Evolutionary conservation across 1,140 invertebrate genomes (phyloP), one percentile per base, ranked within the genome.

Genomic region (Gonioctena quinquepunctata): DNA sequence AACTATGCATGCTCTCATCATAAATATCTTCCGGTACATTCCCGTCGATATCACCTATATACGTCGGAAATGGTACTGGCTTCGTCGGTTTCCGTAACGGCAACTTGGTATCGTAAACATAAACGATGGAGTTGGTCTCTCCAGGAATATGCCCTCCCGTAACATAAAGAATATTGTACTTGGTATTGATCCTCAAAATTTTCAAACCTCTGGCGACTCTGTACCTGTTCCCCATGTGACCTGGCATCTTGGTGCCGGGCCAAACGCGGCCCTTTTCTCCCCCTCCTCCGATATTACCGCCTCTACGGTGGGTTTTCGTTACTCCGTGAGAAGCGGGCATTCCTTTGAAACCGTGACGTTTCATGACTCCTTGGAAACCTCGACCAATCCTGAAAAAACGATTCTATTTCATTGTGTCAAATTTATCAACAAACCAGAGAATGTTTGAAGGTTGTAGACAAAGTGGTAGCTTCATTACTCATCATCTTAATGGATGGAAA

Each of bases 291-390:
- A 97, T 96, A 77, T 93, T 93, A 71, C 98, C 98, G 62, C 91
- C 89, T 80, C 96, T 89, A 74, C 97, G 88, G 83, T 99, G 97
- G 19, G 93, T 95, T 88, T 99, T 99, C 0, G 97, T 99, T 3
- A 90, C 89, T 75, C 97, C 97, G 82, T 98, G 96, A 57, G 91
- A 91, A 6, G 93, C 93, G 71, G 94, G 96, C 88, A 94, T 92
- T 67, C 98, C 98, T 81, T 94, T 93, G 80, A 99, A 97, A 48
- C 95, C 95, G 90, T 95, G 98, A 23, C 97, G 87, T 85, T 95
- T 98, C 86, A 99, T 93, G 0, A 98, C 98, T 61, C 98, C 98
- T 90, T 99, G 97, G 81, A 99, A 99, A n/a, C 97, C 98, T 80
- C 92, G 88, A 80, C 96, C 92, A 50, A 96, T 90, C 2, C 94